Evolutionary conservation across 2,113 vertebrate species (phyloP).

Genomic region (Octodon degus): DNA sequence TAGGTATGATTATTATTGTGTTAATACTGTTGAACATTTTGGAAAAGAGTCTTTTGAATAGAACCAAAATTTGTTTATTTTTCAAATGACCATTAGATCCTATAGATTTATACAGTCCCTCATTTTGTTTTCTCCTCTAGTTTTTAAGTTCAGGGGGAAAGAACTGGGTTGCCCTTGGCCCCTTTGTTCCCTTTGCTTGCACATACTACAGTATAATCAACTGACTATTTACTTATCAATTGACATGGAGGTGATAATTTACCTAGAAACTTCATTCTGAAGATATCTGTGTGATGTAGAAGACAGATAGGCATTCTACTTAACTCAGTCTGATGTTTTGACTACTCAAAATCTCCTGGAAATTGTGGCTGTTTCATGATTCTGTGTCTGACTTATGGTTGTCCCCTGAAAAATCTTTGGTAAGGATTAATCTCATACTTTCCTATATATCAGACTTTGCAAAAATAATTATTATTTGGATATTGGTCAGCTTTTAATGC

Average conservation of each 20-base stretch:
- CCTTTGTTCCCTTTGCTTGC: neutral
- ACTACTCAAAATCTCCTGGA: neutral
- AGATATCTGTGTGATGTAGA: neutral
- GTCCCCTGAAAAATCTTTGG: neutral
- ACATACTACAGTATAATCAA: neutral
- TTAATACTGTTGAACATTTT: conserved; percentile 12
- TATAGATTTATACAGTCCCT: neutral
- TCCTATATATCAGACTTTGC: neutral
- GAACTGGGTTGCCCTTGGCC: neutral
- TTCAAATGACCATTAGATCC: neutral
- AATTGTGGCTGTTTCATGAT: conserved; percentile 18
- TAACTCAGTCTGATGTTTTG: neutral
- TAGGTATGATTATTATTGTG: neutral
- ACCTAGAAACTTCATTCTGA: neutral
- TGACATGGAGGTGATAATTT: neutral
- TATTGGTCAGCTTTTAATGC: conserved; percentile 13
- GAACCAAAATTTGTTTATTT: conserved; percentile 32
- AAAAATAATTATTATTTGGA: conserved; percentile 48
- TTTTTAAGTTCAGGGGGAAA: neutral
- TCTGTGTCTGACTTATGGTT: neutral
- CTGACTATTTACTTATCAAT: neutral
- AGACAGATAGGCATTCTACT: neutral
- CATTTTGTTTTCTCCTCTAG: neutral
- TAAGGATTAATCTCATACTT: neutral
- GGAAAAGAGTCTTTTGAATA: conserved; percentile 48